Evolutionary conservation across 1,140 invertebrate species (phyloP).

Genomic region (Xylocopa sonorina): DNA sequence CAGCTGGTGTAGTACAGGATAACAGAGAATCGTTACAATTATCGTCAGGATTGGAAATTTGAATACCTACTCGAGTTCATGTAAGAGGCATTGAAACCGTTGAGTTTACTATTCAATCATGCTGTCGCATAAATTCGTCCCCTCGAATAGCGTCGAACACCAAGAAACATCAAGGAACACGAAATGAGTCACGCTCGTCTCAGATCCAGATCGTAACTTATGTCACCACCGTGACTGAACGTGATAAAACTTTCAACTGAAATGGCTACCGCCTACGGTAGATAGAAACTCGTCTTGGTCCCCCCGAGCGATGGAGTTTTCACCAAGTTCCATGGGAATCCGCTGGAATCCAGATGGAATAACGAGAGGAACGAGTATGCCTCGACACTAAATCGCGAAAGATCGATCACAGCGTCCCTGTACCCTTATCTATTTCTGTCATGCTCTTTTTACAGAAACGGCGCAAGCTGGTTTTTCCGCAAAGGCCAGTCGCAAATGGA

Average conservation of each 20-base stretch:
- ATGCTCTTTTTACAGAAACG: neutral
- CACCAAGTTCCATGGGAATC: too few species aligned
- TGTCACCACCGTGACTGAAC: neutral
- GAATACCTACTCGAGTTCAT: too few species aligned
- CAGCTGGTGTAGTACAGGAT: neutral
- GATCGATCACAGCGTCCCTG: neutral
- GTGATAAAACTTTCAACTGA: too few species aligned
- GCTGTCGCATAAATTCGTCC: neutral
- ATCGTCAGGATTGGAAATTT: neutral
- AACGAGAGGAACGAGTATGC: neutral
- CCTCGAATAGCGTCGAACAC: neutral
- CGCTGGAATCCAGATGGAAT: too few species aligned
- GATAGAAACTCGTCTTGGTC: too few species aligned
- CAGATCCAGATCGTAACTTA: neutral
- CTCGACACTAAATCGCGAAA: neutral
- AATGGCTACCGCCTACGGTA: too few species aligned
- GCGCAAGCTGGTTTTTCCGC: neutral
- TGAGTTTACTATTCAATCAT: neutral
- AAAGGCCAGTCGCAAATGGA: slow-evolving; percentile 1
- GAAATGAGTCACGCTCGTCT: neutral
- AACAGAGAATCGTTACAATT: neutral
- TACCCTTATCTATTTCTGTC: neutral
- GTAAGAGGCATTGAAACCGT: neutral
- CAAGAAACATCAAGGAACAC: neutral
- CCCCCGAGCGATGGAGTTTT: too few species aligned